phyloP scores from a whole-genome alignment of 2,113 vertebrate genomes.

The Chelonoidis abingdonii region DNA sequence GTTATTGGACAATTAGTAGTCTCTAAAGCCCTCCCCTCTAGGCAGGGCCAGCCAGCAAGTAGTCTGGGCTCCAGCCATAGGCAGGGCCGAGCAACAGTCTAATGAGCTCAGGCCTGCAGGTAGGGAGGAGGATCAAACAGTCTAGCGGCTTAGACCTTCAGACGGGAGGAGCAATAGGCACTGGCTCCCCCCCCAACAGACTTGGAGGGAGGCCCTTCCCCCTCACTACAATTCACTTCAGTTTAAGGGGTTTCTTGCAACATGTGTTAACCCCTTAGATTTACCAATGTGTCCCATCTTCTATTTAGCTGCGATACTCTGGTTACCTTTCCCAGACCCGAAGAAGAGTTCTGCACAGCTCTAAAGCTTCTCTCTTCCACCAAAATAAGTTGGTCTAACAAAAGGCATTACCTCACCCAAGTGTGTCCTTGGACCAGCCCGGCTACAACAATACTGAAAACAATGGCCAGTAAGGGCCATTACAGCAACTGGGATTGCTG shows the following conservation, averaged over 20 bases:
- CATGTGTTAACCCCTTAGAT: neutral
- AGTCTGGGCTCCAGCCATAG: too few relatives aligned
- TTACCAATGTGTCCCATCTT: neutral
- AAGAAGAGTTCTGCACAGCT: neutral
- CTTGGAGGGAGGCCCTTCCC: too few relatives aligned
- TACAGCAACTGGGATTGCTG: neutral
- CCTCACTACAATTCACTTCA: neutral
- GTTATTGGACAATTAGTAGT: too few relatives aligned
- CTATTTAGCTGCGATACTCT: neutral
- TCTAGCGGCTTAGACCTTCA: too few relatives aligned
- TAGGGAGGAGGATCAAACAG: too few relatives aligned
- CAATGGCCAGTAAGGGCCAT: neutral
- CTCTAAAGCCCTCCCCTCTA: too few relatives aligned
- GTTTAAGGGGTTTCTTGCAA: neutral
- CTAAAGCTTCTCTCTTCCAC: neutral
- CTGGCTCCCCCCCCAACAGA: too few relatives aligned
- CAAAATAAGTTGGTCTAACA: neutral
- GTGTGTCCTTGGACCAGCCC: neutral
- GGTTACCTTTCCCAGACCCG: neutral
- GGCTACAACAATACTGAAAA: neutral
- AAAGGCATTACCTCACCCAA: neutral
- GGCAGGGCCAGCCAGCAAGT: too few relatives aligned
- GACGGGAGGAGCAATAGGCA: too few relatives aligned
- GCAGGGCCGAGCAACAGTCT: too few relatives aligned
- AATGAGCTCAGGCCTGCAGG: too few relatives aligned